A percentile compares a stretch with the other conserved stretches of the same genome.
Conservation (phyloP, 2,888 invertebrate genomes). For the Parnassius glacialis region DNA sequence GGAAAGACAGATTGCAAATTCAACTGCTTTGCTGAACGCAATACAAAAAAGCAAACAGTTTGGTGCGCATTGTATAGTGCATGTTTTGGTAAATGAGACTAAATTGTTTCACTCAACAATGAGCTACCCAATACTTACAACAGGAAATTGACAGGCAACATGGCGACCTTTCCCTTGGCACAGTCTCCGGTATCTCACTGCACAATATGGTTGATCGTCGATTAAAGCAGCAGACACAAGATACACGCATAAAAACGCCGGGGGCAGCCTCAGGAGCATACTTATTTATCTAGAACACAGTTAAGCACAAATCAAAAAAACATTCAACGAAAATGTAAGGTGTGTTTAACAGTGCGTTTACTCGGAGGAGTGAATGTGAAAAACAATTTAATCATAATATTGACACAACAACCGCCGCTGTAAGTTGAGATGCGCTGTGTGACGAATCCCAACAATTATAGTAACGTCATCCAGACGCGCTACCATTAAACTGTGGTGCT, state of each 20-base stretch:
- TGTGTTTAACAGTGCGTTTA: not conserved
- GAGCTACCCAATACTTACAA: slow-evolving; percentile 41
- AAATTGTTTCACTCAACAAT: no score
- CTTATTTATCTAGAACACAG: slow-evolving; percentile 20
- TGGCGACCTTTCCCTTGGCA: slow-evolving; percentile 67
- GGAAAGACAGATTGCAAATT: no score
- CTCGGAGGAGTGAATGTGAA: not conserved
- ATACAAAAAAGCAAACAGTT: no score
- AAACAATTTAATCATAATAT: slow-evolving; percentile 2
- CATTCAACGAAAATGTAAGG: not conserved
- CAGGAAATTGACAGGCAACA: slow-evolving; percentile 62
- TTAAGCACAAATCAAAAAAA: not conserved
- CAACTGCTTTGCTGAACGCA: no score
- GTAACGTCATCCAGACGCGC: no score
- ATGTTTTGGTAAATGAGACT: no score
- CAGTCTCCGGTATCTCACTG: slow-evolving; percentile 53
- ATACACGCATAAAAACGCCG: slow-evolving; percentile 31
- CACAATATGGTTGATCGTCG: slow-evolving; percentile 62
- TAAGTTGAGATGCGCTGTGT: slow-evolving; percentile 1
- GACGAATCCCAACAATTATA: not conserved
- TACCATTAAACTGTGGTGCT: no score
- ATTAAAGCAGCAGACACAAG: slow-evolving; percentile 30
- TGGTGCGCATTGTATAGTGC: no score
- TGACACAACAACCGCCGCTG: slow-evolving; percentile 1
- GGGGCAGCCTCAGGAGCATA: slow-evolving; percentile 16